Conservation (phyloP, 2,797 vertebrate genomes). For the Lemur catta region DNA sequence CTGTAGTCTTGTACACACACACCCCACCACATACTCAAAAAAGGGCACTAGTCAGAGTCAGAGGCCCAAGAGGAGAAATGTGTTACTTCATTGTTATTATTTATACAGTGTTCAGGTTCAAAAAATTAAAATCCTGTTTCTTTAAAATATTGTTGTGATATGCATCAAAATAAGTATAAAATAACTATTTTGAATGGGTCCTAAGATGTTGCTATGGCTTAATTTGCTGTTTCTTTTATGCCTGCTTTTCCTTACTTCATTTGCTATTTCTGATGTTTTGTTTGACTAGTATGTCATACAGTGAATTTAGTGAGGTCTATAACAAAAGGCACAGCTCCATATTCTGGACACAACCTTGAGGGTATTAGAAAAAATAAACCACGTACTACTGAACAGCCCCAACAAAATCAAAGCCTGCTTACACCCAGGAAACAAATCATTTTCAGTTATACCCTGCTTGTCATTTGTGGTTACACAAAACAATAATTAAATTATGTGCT, state of each 20-base stretch:
- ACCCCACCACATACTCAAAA: neutral
- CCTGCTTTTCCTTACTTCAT: neutral
- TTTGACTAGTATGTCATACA: neutral
- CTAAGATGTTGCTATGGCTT: neutral
- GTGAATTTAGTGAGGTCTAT: neutral
- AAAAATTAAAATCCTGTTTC: neutral
- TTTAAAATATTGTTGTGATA: neutral
- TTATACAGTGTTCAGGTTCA: neutral
- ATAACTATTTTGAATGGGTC: neutral
- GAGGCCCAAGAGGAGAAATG: neutral
- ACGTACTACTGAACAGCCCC: neutral
- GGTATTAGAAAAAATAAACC: slow-evolving; percentile 36
- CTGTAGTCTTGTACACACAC: neutral
- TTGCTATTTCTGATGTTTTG: slow-evolving; percentile 25
- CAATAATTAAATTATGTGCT: slow-evolving; percentile 63
- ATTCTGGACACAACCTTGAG: neutral
- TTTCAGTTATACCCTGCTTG: slow-evolving; percentile 55
- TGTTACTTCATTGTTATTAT: neutral
- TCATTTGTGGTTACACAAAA: slow-evolving; percentile 59
- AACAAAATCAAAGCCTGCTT: slow-evolving; percentile 27
- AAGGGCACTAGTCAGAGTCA: neutral
- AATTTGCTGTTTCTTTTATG: neutral
- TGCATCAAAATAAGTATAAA: slow-evolving; percentile 24
- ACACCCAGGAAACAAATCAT: slow-evolving; percentile 41
- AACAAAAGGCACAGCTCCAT: slow-evolving; percentile 13